phyloP scores from a whole-genome alignment of 2,888 invertebrate species.

The Disparrhopalites patrizii region DNA sequence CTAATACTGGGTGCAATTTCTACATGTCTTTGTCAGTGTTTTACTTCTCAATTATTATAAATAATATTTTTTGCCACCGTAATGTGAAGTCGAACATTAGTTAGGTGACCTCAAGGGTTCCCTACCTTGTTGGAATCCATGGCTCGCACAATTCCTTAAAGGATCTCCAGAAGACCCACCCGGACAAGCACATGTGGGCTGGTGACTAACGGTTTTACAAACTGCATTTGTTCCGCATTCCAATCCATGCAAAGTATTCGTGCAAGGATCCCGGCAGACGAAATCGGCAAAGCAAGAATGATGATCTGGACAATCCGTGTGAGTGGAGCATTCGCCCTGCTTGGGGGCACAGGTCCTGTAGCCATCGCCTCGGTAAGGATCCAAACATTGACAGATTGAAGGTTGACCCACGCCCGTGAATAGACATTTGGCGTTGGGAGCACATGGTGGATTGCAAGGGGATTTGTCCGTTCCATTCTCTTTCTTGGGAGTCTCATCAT shows the following conservation, averaged over 20 bases:
- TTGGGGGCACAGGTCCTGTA: neutral
- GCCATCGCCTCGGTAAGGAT: slow-evolving; percentile 18
- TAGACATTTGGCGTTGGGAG: slow-evolving; percentile 23
- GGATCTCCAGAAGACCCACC: slow-evolving; percentile 12
- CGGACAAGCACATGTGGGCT: slow-evolving; percentile 22
- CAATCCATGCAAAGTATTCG: slow-evolving; percentile 31
- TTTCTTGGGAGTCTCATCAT: neutral
- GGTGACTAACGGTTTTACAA: slow-evolving; percentile 22
- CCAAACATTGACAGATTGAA: slow-evolving; percentile 20
- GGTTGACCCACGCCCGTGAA: neutral
- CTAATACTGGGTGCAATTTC: too few species aligned
- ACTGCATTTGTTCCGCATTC: slow-evolving; percentile 9
- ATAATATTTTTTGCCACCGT: too few species aligned
- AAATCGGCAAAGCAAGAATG: slow-evolving; percentile 41
- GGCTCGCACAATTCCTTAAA: slow-evolving; percentile 8
- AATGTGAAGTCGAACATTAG: too few species aligned
- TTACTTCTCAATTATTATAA: too few species aligned
- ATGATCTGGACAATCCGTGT: slow-evolving; percentile 43
- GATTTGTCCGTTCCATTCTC: neutral
- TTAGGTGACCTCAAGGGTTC: neutral
- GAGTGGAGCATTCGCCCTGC: slow-evolving; percentile 30
- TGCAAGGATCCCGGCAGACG: slow-evolving; percentile 43
- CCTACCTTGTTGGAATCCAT: slow-evolving; percentile 13
- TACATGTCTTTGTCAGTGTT: too few species aligned
- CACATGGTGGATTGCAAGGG: slow-evolving; percentile 26